Evolutionary conservation across 2,888 invertebrate genomes (phyloP), one percentile per base, ranked within the genome.

Genomic region (Agonopterix arenella): DNA sequence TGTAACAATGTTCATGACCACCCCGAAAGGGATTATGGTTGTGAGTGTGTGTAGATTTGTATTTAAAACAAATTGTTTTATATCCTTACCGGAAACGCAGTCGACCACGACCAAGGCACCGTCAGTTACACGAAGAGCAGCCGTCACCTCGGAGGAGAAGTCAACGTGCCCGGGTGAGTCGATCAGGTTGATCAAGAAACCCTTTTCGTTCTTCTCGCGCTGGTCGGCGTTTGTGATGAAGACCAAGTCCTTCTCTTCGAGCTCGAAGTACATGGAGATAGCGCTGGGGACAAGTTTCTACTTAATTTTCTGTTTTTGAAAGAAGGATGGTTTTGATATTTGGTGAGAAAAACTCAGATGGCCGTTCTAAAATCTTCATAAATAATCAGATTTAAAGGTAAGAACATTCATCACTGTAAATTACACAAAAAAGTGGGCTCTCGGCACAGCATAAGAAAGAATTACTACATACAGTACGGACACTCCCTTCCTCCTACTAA

Each of bases 91-190:
- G 68, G 99, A 99, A 49, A 99, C 99, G 89, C 99, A 99, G 88
- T 99, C 99, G 7, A 99, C 99, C 47, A 99, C 99, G 50, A 99
- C 99, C 55, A 99, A 93, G 70, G 99, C 99, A 81, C 99, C 99
- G 89, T 99, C 99, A 75, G 99, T 99, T 47, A 99, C 99, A 92
- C 99, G 97, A 61, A 99, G 95, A 66, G 99, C 99, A 71, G 99
- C 99, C 50, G 99, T 99, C 63, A 99, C 99, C 91, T 99, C 99
- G 61, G 98, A 98, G 3, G 99, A 99, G 92, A 99, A 99, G 90
- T 99, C 99, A 76, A 99, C 99, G 95, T 99, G 99, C 62, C 99
- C 99, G 64, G 99, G 99, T 13, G 99, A 99, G 90, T 99, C 99
- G 70, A 99, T 99, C 89, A 99, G 90, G 89, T 99, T 99, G 91